phyloP scores from a whole-genome alignment of 2,888 invertebrate genomes.

The Boloria selene region DNA sequence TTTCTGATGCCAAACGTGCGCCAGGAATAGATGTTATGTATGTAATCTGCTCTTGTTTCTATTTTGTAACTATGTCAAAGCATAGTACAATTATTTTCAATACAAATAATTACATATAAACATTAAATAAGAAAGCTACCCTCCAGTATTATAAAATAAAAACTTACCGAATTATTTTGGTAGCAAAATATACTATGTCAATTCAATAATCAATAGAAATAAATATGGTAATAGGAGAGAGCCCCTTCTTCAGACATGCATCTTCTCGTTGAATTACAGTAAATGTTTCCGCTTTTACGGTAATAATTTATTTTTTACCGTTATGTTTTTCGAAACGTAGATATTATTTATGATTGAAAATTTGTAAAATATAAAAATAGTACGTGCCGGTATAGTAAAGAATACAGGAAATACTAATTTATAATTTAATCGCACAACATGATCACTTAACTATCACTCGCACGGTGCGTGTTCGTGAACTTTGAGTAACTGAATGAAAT shows the following conservation, averaged over 20 bases:
- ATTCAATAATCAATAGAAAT: background rate
- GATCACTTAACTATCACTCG: conserved; percentile 12
- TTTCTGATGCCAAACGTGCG: conserved; percentile 32
- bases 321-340: background rate
- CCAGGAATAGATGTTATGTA: conserved; percentile 30
- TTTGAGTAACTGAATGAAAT: conserved; percentile 1
- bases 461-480: conserved; percentile 15
- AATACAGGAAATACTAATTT: conserved; percentile 15
- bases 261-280: conserved; percentile 21
- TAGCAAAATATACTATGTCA: conserved; percentile 3
- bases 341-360: background rate
- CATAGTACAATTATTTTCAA: background rate
- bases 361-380: background rate
- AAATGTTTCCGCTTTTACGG: conserved; percentile 6
- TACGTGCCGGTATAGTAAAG: background rate
- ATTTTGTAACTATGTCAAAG: background rate
- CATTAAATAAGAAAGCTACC: background rate
- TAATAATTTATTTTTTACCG: background rate
- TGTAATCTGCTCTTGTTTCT: conserved; percentile 9
- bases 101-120: background rate
- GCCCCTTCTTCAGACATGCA: conserved; percentile 17
- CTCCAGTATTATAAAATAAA: background rate
- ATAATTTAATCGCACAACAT: conserved; percentile 10
- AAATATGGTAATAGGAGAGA: conserved; percentile 1
- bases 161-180: conserved; percentile 1